Conservation (phyloP, 1,140 invertebrate species). For the Drosophila biarmipes region DNA sequence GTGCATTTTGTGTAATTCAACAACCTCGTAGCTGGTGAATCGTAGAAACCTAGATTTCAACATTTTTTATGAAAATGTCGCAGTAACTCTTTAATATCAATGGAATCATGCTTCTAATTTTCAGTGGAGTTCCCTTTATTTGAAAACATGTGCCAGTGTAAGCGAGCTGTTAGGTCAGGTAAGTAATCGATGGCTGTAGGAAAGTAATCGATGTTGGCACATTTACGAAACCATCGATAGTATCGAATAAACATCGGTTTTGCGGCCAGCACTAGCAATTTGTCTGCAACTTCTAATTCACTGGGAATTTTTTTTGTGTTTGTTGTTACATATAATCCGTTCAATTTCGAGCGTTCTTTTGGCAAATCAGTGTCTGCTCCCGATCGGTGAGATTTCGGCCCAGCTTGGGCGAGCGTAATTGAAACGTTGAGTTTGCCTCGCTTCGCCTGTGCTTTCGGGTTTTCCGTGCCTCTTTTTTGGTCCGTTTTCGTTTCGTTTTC, state of each 20-base stretch:
- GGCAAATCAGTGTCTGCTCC: background rate
- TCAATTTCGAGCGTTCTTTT: slow-evolving; percentile 2
- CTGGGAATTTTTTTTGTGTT: slow-evolving; percentile 37
- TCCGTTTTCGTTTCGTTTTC: slow-evolving; percentile 17
- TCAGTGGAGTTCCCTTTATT: too few species aligned
- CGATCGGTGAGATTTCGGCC: background rate
- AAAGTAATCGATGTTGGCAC: background rate
- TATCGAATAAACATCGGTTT: slow-evolving; percentile 1
- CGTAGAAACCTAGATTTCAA: too few species aligned
- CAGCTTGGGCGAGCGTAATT: background rate
- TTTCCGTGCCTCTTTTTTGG: slow-evolving; percentile 3
- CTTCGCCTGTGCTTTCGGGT: background rate
- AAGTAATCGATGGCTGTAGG: background rate
- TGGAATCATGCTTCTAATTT: too few species aligned
- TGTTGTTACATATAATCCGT: slow-evolving; percentile 28
- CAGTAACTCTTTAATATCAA: too few species aligned
- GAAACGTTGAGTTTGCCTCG: slow-evolving; percentile 1
- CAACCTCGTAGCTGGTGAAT: too few species aligned
- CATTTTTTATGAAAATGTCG: too few species aligned
- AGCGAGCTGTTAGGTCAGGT: background rate
- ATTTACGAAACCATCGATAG: background rate
- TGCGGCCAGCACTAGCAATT: slow-evolving; percentile 14
- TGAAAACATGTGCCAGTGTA: slow-evolving; percentile 1
- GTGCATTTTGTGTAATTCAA: too few species aligned
- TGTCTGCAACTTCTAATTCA: slow-evolving; percentile 28